Conservation (phyloP, 2,797 vertebrate species). For the Rhinophrynus dorsalis region DNA sequence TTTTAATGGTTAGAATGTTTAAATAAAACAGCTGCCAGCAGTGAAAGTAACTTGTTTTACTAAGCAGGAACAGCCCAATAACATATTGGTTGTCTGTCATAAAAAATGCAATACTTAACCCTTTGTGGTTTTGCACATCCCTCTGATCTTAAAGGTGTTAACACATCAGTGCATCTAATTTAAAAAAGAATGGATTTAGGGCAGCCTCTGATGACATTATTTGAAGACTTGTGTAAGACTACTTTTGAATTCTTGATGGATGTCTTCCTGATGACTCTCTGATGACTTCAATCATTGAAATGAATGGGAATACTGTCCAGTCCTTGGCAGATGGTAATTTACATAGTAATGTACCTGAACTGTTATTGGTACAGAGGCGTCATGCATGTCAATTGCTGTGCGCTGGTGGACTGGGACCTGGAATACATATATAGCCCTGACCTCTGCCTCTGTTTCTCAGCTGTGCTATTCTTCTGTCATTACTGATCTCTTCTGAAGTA, state of each 20-base stretch:
- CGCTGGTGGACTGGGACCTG: not conserved
- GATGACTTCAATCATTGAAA: conserved; percentile 4
- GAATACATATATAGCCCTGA: not conserved
- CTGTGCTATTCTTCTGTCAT: not conserved
- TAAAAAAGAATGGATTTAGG: too few species aligned
- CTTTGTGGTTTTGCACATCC: too few species aligned
- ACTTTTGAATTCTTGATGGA: conserved; percentile 13
- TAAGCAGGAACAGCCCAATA: too few species aligned
- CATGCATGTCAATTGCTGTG: not conserved
- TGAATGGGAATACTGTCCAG: conserved; percentile 12
- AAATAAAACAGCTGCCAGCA: too few species aligned
- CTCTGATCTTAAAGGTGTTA: too few species aligned
- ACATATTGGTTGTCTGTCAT: too few species aligned
- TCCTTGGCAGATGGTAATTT: conserved; percentile 24
- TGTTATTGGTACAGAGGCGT: conserved; percentile 12
- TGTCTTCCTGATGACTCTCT: conserved; percentile 25
- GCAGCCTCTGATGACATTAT: not conserved
- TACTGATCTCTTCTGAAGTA: not conserved
- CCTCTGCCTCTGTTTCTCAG: not conserved
- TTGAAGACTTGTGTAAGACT: not conserved
- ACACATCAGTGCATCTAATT: too few species aligned
- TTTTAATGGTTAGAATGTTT: too few species aligned
- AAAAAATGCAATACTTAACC: too few species aligned
- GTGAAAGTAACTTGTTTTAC: too few species aligned
- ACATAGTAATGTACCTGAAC: conserved; percentile 26